A percentile compares a stretch with the other conserved stretches of the same genome.
Evolutionary conservation across 2,888 invertebrate species (phyloP).

Genomic region (Campopleginae sp.): DNA sequence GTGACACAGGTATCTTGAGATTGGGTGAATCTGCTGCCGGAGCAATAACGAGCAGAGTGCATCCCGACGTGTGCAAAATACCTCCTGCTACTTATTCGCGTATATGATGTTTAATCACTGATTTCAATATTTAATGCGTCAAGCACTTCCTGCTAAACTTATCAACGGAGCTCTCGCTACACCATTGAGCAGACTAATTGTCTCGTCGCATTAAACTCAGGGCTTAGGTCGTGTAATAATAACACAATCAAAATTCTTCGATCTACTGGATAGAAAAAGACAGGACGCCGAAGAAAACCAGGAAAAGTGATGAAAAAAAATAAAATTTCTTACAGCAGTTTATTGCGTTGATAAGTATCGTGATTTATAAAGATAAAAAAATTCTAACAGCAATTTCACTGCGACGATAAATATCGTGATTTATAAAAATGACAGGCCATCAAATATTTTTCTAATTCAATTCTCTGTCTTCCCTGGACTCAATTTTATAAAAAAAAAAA

Average conservation of each 20-base stretch:
- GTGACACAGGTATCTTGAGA: slow-evolving; percentile 4
- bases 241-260: not conserved
- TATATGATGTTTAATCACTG: slow-evolving; percentile 31
- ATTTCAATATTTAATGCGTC: slow-evolving; percentile 38
- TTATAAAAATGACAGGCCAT: too few species aligned
- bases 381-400: not conserved
- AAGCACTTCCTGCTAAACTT: not conserved
- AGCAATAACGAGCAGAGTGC: slow-evolving; percentile 35
- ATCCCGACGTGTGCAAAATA: slow-evolving; percentile 43
- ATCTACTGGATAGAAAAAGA: too few species aligned
- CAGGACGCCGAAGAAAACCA: too few species aligned
- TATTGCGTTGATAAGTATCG: too few species aligned
- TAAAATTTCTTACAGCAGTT: too few species aligned
- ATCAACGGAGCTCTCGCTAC: not conserved
- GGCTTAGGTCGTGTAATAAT: not conserved
- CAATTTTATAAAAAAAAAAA: not conserved
- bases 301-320: too few species aligned
- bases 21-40: slow-evolving; percentile 35
- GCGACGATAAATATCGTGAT: too few species aligned
- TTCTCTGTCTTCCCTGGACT: not conserved
- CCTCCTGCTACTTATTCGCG: slow-evolving; percentile 9
- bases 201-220: not conserved
- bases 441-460: not conserved
- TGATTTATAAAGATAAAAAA: not conserved
- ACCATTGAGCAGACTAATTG: not conserved